A percentile compares a stretch with the other conserved stretches of the same genome.
Evolutionary conservation across 2,113 vertebrate genomes (phyloP).

Genomic region (Calyptommatus sinebrachiatus): DNA sequence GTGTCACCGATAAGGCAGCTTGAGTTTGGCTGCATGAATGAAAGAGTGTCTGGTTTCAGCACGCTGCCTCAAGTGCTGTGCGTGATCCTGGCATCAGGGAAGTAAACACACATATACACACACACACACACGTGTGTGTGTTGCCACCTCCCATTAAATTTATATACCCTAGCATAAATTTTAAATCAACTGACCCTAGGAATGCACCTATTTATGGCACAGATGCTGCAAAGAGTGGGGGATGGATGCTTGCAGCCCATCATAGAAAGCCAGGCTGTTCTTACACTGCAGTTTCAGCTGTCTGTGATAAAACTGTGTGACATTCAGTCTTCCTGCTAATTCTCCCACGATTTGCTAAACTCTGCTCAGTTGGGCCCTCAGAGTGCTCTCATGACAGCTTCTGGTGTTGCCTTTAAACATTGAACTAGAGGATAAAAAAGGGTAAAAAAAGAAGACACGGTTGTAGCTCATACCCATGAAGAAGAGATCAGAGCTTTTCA

Average conservation of each 20-base stretch:
- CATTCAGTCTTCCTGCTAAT: conserved; percentile 38
- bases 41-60: conserved; percentile 49
- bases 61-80: conserved; percentile 38
- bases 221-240: conserved; percentile 29
- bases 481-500: conserved; percentile 6
- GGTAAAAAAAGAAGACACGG: not conserved
- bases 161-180: conserved; percentile 43
- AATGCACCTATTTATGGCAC: conserved; percentile 43
- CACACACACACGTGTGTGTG: conserved; percentile 14
- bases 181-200: conserved; percentile 28
- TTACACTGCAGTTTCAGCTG: conserved; percentile 34
- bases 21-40: conserved; percentile 25
- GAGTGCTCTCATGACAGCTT: conserved; percentile 42
- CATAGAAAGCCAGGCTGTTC: conserved; percentile 36
- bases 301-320: conserved; percentile 42
- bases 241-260: conserved; percentile 26
- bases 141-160: conserved; percentile 44
- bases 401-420: not conserved
- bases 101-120: conserved; percentile 20
- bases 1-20: conserved; percentile 43
- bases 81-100: conserved; percentile 35
- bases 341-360: conserved; percentile 46
- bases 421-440: conserved; percentile 29
- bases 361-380: conserved; percentile 42
- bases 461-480: conserved; percentile 16